Evolutionary conservation across 2,888 invertebrate genomes (phyloP).

Genomic region (Dendrolimus pini): DNA sequence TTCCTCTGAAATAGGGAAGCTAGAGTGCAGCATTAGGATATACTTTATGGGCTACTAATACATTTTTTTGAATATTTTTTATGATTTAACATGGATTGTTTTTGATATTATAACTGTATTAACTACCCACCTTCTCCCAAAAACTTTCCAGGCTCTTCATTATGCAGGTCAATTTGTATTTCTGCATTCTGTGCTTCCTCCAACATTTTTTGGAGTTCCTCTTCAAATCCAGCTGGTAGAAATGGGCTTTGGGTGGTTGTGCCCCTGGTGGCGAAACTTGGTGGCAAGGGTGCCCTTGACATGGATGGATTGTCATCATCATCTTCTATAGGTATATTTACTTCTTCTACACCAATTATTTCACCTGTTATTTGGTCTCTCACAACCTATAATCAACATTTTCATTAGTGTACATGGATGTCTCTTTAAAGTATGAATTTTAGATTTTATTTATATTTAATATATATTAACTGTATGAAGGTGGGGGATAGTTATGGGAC

Average conservation of each 20-base stretch:
- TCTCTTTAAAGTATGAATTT: too few species aligned
- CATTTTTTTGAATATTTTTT: too few species aligned
- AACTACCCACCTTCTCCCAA: slow-evolving; percentile 59
- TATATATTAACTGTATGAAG: too few species aligned
- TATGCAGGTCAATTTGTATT: slow-evolving; percentile 54
- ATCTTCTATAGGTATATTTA: slow-evolving; percentile 66
- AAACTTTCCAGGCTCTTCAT: slow-evolving; percentile 59
- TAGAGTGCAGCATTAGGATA: too few species aligned
- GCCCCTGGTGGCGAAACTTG: slow-evolving; percentile 83
- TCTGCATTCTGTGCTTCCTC: slow-evolving; percentile 45
- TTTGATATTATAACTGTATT: neutral
- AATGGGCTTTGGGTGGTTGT: slow-evolving; percentile 89
- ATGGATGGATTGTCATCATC: slow-evolving; percentile 79
- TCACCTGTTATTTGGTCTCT: slow-evolving; percentile 86
- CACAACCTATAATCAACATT: slow-evolving; percentile 64
- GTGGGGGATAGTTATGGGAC: too few species aligned
- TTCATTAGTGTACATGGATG: too few species aligned
- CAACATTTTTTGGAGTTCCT: slow-evolving; percentile 65
- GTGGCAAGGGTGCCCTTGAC: slow-evolving; percentile 84
- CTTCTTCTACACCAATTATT: slow-evolving; percentile 78
- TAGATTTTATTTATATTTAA: too few species aligned
- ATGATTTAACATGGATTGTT: too few species aligned
- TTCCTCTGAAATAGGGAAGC: too few species aligned
- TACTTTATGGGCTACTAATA: too few species aligned
- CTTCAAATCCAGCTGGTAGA: slow-evolving; percentile 89